phyloP scores from a whole-genome alignment of 1,140 invertebrate species.

The Habropoda laboriosa region DNA sequence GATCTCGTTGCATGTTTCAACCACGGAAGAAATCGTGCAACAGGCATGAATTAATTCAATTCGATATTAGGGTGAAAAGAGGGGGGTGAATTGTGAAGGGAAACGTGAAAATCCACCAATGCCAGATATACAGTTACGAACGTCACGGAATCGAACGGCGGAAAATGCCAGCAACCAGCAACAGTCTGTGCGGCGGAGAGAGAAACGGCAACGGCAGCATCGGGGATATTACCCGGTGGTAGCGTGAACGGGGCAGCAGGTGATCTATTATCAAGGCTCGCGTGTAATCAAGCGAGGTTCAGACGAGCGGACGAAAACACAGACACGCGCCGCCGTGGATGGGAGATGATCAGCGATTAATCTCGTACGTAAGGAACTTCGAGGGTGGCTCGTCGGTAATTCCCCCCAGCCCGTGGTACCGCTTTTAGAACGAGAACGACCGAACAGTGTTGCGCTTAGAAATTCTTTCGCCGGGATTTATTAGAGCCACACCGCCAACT shows the following conservation, averaged over 20 bases:
- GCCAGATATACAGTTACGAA: background rate
- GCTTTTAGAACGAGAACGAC: background rate
- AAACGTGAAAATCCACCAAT: background rate
- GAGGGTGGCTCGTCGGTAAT: slow-evolving; percentile 22
- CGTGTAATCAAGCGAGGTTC: slow-evolving; percentile 65
- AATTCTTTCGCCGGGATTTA: slow-evolving; percentile 17
- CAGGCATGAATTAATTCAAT: slow-evolving; percentile 17
- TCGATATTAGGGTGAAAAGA: background rate
- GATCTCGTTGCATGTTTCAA: background rate
- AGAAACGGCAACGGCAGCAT: slow-evolving; percentile 21
- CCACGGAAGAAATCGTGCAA: background rate
- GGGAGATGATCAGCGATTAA: slow-evolving; percentile 64
- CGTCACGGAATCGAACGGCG: slow-evolving; percentile 25
- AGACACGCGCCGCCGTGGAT: slow-evolving; percentile 46
- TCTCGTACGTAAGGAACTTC: slow-evolving; percentile 60
- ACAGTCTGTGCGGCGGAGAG: slow-evolving; percentile 36
- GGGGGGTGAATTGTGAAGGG: background rate
- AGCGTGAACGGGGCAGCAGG: slow-evolving; percentile 62
- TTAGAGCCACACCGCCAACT: background rate
- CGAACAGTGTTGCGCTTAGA: slow-evolving; percentile 1
- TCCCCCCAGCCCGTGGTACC: background rate
- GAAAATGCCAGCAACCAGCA: slow-evolving; percentile 42
- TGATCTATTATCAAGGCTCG: slow-evolving; percentile 66
- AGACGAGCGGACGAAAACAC: slow-evolving; percentile 62
- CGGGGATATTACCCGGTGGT: slow-evolving; percentile 55